phyloP scores from a whole-genome alignment of 2,797 vertebrate species.

The Acipenser oxyrinchus region DNA sequence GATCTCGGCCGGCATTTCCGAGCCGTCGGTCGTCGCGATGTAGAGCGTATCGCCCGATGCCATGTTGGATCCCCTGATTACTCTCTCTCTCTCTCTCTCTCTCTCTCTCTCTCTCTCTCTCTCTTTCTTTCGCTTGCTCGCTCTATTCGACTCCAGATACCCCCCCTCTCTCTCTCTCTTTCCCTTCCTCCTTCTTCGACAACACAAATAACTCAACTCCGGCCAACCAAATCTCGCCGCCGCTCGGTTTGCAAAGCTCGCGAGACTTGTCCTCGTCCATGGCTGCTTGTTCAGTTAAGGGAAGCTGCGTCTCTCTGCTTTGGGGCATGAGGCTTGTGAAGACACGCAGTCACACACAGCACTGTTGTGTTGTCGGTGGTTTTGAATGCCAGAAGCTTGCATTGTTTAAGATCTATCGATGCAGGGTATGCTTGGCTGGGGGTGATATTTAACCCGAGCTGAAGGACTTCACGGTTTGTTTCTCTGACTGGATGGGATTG shows the following conservation, averaged over 20 bases:
- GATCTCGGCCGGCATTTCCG: constrained; percentile 70
- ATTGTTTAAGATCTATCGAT: too few species aligned
- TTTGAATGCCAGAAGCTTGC: too few species aligned
- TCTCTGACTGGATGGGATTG: too few species aligned
- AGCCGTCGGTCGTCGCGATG: constrained; percentile 63
- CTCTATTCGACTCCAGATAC: constrained; percentile 25
- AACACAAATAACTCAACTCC: constrained; percentile 60
- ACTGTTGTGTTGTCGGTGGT: too few species aligned
- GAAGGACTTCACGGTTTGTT: too few species aligned
- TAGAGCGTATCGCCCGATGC: constrained; percentile 66
- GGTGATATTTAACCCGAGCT: too few species aligned
- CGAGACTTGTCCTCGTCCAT: constrained; percentile 50
- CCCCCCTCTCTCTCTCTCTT: constrained; percentile 34
- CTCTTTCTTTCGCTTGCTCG: constrained; percentile 9
- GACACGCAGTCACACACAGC: too few species aligned
- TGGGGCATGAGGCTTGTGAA: too few species aligned
- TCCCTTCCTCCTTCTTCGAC: constrained; percentile 46
- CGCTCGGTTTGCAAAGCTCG: constrained; percentile 64
- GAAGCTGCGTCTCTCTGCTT: neutral
- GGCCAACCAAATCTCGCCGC: constrained; percentile 69
- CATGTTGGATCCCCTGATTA: constrained; percentile 40
- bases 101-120: neutral
- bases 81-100: constrained; percentile 25
- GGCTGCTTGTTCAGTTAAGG: neutral
- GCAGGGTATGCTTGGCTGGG: too few species aligned